Evolutionary conservation across 2,113 vertebrate genomes (phyloP).

Genomic region (Tricholaema leucomelas): DNA sequence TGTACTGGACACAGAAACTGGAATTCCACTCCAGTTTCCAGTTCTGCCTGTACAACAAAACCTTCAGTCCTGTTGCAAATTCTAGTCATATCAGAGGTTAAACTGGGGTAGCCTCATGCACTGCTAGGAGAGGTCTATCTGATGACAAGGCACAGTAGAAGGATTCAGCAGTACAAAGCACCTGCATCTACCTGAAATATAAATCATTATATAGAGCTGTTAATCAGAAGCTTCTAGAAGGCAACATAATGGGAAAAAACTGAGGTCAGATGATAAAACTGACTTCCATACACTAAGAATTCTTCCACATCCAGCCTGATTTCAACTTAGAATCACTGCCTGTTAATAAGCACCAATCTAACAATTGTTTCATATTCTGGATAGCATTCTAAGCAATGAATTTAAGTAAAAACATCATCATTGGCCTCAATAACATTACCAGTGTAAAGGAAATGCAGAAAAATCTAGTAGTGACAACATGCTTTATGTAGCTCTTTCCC

Average conservation of each 20-base stretch:
- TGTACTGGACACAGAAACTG: neutral
- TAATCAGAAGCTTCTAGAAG: neutral
- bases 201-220: neutral
- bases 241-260: neutral
- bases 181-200: neutral
- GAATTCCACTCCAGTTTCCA: neutral
- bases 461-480: neutral
- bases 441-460: neutral
- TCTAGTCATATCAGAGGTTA: neutral
- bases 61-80: neutral
- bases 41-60: neutral
- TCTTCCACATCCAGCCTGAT: neutral
- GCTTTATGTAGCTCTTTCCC: neutral
- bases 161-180: neutral
- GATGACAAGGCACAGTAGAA: neutral
- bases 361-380: neutral
- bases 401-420: neutral
- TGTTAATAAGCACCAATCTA: neutral
- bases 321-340: neutral
- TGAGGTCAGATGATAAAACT: neutral
- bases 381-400: neutral
- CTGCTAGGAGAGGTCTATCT: neutral
- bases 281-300: neutral
- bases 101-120: neutral
- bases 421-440: neutral